These are phyloP conservation scores for Paramuricea clavata DNA, from an alignment of 92 coral and sea anemone genomes.

Conservation along the genomic window DNA sequence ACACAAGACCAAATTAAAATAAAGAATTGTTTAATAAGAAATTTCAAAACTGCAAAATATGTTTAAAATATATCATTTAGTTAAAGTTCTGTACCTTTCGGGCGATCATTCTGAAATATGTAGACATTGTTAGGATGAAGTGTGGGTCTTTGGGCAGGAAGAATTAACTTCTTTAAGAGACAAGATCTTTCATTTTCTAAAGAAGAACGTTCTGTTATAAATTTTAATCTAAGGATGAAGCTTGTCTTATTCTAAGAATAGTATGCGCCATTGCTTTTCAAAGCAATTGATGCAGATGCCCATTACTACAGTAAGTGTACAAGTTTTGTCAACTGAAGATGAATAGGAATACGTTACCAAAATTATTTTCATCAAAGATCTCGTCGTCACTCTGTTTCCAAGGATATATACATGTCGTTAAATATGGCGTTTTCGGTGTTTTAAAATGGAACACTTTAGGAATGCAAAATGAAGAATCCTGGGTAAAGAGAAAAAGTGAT, in stretches of 20 bases:
- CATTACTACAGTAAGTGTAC: too few species aligned
- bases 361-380: conserved; percentile 58
- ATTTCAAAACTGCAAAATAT: neutral
- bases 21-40: neutral
- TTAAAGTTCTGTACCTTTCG: conserved; percentile 68
- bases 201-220: too few species aligned
- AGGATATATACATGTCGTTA: conserved; percentile 83
- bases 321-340: too few species aligned
- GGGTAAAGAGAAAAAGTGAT: neutral
- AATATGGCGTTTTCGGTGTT: conserved; percentile 82
- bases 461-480: conserved; percentile 67
- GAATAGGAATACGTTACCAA: conserved; percentile 74
- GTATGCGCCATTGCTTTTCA: too few species aligned
- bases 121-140: conserved; percentile 79
- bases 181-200: conserved; percentile 76
- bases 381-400: conserved; percentile 54
- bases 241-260: neutral
- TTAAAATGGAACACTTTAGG: conserved; percentile 86
- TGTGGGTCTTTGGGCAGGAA: conserved; percentile 86
- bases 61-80: neutral
- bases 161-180: conserved; percentile 75
- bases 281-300: too few species aligned
- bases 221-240: neutral
- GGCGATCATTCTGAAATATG: conserved; percentile 76
- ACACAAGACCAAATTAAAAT: neutral